Conservation (phyloP, 2,113 vertebrate species). For the Oryzias woworae region DNA sequence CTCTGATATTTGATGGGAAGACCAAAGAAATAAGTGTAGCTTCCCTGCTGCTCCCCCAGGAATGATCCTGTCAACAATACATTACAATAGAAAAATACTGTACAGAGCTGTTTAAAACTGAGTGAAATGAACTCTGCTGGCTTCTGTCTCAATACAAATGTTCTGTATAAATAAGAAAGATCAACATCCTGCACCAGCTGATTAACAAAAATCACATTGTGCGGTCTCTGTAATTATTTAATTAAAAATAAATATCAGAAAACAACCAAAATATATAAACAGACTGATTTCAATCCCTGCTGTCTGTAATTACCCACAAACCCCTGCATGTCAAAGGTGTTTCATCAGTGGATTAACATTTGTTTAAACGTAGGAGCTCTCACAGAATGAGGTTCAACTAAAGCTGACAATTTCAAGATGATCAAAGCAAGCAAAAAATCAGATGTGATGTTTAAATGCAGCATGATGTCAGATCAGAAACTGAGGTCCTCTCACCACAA, state of each 20-base stretch:
- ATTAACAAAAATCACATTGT: neutral
- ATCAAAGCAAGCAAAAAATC: no score
- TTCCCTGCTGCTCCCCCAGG: conserved; percentile 10
- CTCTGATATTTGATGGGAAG: conserved; percentile 64
- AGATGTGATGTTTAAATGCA: no score
- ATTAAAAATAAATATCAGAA: conserved; percentile 43
- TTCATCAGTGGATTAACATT: neutral
- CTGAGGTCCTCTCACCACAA: no score
- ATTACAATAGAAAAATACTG: conserved; percentile 81
- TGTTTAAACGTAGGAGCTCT: no score
- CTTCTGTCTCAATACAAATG: conserved; percentile 6
- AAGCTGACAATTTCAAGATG: no score
- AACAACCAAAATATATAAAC: conserved; percentile 46
- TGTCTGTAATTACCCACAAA: neutral
- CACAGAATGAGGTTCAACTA: no score
- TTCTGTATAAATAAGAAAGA: conserved; percentile 53
- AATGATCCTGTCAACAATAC: conserved; percentile 47
- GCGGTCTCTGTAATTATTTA: conserved; percentile 13
- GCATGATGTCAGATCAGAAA: no score
- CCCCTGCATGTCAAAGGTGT: neutral
- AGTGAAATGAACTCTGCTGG: neutral
- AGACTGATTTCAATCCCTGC: conserved; percentile 14
- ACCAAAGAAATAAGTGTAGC: conserved; percentile 42
- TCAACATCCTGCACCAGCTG: conserved; percentile 27
- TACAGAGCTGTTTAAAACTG: conserved; percentile 59